phyloP scores from a whole-genome alignment of 1,140 invertebrate genomes.

The Drosophila sechellia region DNA sequence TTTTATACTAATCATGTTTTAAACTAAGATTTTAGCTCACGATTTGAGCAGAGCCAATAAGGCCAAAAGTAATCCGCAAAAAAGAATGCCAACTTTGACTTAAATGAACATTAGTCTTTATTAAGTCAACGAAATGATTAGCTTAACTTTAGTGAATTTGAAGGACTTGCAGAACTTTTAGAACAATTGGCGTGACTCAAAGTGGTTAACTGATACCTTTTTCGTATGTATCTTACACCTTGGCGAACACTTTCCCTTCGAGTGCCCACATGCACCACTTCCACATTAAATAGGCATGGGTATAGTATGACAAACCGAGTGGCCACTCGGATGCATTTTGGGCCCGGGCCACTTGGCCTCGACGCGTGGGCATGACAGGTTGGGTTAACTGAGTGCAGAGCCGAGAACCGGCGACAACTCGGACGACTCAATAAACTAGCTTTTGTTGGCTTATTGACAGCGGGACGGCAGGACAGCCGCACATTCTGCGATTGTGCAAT shows the following conservation, averaged over 20 bases:
- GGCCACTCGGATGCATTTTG: slow-evolving; percentile 45
- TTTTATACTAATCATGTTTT: too few relatives aligned
- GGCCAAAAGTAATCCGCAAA: not conserved
- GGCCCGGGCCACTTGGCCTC: slow-evolving; percentile 69
- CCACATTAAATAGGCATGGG: slow-evolving; percentile 15
- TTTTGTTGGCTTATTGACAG: slow-evolving; percentile 71
- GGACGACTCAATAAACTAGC: slow-evolving; percentile 76
- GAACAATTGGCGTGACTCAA: slow-evolving; percentile 2
- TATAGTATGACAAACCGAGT: slow-evolving; percentile 34
- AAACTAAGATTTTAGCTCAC: not conserved
- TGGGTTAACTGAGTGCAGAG: slow-evolving; percentile 57
- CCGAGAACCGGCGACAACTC: slow-evolving; percentile 40
- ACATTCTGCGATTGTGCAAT: slow-evolving; percentile 73
- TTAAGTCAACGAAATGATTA: not conserved
- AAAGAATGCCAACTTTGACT: not conserved
- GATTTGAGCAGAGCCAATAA: not conserved
- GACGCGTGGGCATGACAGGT: slow-evolving; percentile 75
- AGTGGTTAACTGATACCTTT: slow-evolving; percentile 21
- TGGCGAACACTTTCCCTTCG: slow-evolving; percentile 28
- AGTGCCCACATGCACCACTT: slow-evolving; percentile 21
- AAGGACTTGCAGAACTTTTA: slow-evolving; percentile 1
- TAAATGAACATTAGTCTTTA: not conserved
- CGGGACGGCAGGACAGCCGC: slow-evolving; percentile 23
- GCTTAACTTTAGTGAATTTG: not conserved
- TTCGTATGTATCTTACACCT: slow-evolving; percentile 15